These are phyloP conservation scores for Candoia aspera DNA, from an alignment of 2,113 vertebrate species.

Conservation along the genomic window DNA sequence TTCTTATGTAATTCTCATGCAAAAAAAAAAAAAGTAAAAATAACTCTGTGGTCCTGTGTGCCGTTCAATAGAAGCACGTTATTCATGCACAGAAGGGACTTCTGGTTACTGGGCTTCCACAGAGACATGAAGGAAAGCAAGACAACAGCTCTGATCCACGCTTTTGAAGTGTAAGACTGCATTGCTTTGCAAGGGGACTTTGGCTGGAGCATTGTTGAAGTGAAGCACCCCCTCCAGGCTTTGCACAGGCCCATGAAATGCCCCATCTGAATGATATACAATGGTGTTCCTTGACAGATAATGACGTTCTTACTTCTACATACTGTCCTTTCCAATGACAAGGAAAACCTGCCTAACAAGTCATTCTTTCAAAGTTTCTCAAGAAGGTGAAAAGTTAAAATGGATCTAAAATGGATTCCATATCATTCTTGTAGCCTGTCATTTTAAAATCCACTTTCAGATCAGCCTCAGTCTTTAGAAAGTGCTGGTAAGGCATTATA, in stretches of 20 bases:
- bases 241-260: not conserved
- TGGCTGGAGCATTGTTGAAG: not conserved
- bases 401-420: too few relatives aligned
- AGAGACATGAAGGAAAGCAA: not conserved
- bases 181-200: not conserved
- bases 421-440: too few relatives aligned
- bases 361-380: constrained; percentile 16
- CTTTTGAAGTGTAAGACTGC: not conserved
- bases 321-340: constrained; percentile 18
- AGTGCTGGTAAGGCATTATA: too few relatives aligned
- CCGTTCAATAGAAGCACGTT: not conserved
- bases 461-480: too few relatives aligned
- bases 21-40: too few relatives aligned
- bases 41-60: not conserved
- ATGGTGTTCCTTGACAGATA: not conserved
- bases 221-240: not conserved
- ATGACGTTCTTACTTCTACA: not conserved
- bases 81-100: not conserved
- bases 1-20: not conserved
- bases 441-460: too few relatives aligned
- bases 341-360: constrained; percentile 58
- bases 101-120: not conserved
- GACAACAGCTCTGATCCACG: not conserved
- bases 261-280: not conserved
- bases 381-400: not conserved